Conservation (phyloP, 2,113 vertebrate genomes). For the Tyto alba region DNA sequence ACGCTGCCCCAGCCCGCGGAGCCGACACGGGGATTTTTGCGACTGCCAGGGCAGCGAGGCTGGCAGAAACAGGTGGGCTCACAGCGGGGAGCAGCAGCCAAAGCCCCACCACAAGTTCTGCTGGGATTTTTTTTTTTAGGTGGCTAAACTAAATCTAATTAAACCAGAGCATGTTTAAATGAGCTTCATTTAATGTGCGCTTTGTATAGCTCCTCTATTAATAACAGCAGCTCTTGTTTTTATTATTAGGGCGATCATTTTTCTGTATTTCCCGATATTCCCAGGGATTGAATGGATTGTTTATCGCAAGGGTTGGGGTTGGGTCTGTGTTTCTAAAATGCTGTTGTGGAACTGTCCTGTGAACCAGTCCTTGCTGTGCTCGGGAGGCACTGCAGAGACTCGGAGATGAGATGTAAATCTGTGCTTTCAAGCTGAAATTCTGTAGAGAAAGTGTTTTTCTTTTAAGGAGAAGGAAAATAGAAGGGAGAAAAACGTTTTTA, state of each 20-base stretch:
- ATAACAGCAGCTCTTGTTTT: background rate
- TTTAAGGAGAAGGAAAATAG: background rate
- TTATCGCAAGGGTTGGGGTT: background rate
- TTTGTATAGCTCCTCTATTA: background rate
- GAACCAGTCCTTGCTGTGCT: background rate
- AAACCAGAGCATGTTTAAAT: conserved; percentile 54
- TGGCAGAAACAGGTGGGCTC: conserved; percentile 67
- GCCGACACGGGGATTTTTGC: background rate
- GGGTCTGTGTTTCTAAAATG: background rate
- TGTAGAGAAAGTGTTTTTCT: background rate
- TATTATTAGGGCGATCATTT: background rate
- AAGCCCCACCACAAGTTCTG: conserved; percentile 33
- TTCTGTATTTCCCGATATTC: background rate
- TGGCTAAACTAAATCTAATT: conserved; percentile 66
- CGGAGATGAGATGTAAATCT: background rate
- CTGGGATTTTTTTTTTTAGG: conserved; percentile 56
- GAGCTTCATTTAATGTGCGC: conserved; percentile 34
- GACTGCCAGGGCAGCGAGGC: background rate
- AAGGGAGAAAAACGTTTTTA: background rate
- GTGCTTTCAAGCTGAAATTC: background rate
- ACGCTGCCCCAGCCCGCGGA: background rate
- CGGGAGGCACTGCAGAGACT: background rate
- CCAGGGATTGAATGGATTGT: background rate
- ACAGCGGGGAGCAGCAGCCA: conserved; percentile 26
- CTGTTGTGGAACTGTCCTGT: background rate